phyloP scores from a whole-genome alignment of 2,888 invertebrate genomes.

The Sericinus montela region DNA sequence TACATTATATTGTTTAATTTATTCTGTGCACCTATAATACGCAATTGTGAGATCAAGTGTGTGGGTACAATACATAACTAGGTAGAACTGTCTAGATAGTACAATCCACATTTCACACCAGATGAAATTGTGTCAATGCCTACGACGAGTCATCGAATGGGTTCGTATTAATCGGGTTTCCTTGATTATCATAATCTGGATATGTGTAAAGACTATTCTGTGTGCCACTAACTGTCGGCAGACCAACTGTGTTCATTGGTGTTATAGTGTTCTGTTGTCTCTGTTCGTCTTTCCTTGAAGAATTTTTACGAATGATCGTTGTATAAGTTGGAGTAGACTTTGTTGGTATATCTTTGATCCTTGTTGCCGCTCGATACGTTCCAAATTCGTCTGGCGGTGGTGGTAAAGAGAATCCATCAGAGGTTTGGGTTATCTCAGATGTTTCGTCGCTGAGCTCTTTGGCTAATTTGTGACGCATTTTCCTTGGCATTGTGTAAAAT shows the following conservation, averaged over 20 bases:
- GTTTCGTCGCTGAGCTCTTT: conserved; percentile 63
- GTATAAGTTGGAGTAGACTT: conserved; percentile 59
- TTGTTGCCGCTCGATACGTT: conserved; percentile 57
- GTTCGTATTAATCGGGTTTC: conserved; percentile 59
- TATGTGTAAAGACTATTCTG: conserved; percentile 58
- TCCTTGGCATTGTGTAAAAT: conserved; percentile 71
- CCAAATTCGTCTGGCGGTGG: conserved; percentile 72
- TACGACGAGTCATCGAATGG: conserved; percentile 56
- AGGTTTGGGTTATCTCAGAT: conserved; percentile 65
- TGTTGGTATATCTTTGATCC: conserved; percentile 57
- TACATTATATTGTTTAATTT: conserved; percentile 12
- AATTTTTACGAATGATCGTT: conserved; percentile 51
- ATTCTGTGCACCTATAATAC: conserved; percentile 17
- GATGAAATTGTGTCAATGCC: conserved; percentile 23
- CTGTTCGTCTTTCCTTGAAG: conserved; percentile 41
- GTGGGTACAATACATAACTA: background rate
- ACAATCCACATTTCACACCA: too few species aligned
- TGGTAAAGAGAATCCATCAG: conserved; percentile 67
- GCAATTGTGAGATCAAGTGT: conserved; percentile 18
- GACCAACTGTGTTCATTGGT: conserved; percentile 63
- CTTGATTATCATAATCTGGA: conserved; percentile 53
- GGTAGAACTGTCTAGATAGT: conserved; percentile 38
- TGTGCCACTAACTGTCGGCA: conserved; percentile 55
- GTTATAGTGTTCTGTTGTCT: conserved; percentile 46
- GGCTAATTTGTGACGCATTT: conserved; percentile 54